Base-by-base conservation (phyloP, 2,113 vertebrate species). In the Embiotoca jacksoni region DNA sequence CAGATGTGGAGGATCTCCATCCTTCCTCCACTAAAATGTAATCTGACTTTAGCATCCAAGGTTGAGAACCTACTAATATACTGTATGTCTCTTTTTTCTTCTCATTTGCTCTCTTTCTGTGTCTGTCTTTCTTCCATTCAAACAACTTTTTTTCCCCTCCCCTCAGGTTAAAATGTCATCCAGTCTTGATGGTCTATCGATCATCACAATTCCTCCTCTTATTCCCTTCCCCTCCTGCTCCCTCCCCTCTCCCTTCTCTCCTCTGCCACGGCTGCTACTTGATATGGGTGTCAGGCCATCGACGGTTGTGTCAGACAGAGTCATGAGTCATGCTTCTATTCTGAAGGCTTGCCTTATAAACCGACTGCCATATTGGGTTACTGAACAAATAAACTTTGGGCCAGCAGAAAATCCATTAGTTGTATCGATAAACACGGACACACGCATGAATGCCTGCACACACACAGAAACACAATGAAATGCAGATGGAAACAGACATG, bases 321-420 rank as follows among this genome's bases (percentile, higher is more conserved):
- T 89, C 88, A 68, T 91, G 92, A 93, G 85, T 94, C 88, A 93
- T 87, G 92, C 86, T 92, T 91, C 91, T 90, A 93, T 93, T 94
- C 89, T 85, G 89, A 92, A 88, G 85, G 56, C 80, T 72, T 52
- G 75, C 84, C 88, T 89, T 90, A 89, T 92, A 93, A 93, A 93
- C 89, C 37, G 39, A 70, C 87, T 66, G 73, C 66, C 62, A 62
- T 89, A 84, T 93, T 84, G 44, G 31, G 82, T 94, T 95, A 89
- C 93, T 78, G 91, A 81, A 65, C 90, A 94, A 94, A 94, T 89
- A 93, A 94, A 92, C 86, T 89, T 81, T 83, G 81, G 68, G 72
- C 80, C 80, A 61, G 88, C 88, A 87, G 90, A 93, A 91, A 93
- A 92, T 91, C 91, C 90, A 92, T 94, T 92, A 92, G 91, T 84